A percentile compares a stretch with the other conserved stretches of the same genome.
These are phyloP conservation scores for Eupithecia dodoneata DNA, from an alignment of 2,888 invertebrate genomes.

Conservation along the genomic window DNA sequence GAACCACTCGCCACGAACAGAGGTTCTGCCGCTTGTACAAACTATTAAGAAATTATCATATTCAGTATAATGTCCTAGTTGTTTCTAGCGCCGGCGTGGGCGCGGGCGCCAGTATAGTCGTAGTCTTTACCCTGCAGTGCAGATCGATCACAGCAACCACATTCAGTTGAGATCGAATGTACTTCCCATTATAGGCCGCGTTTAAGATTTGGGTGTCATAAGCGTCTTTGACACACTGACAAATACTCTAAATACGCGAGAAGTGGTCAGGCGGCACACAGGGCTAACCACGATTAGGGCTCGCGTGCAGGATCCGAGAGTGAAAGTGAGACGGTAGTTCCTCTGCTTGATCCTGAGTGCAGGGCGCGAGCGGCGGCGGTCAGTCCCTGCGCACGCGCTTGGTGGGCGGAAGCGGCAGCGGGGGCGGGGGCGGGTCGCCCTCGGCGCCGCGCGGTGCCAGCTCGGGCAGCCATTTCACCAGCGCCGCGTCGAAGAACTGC, in stretches of 20 bases:
- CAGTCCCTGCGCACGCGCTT: conserved; percentile 67
- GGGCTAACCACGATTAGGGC: not conserved
- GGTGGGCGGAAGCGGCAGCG: conserved; percentile 50
- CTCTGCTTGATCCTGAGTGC: no score
- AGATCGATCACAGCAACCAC: not conserved
- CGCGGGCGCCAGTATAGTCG: not conserved
- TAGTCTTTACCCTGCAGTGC: no score
- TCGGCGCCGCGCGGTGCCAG: conserved; percentile 85
- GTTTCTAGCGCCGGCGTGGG: not conserved
- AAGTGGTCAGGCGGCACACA: not conserved
- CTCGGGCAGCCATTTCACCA: conserved; percentile 92
- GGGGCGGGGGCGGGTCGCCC: conserved; percentile 59
- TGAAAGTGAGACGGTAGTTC: not conserved
- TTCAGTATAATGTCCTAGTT: not conserved
- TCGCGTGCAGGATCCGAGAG: not conserved
- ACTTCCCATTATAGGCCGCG: not conserved
- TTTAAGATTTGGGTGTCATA: not conserved
- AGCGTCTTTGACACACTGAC: not conserved
- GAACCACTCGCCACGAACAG: not conserved
- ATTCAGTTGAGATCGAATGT: not conserved
- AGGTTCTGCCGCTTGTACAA: not conserved
- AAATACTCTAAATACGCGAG: not conserved
- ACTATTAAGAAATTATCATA: not conserved
- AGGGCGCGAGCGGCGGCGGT: conserved; percentile 34
- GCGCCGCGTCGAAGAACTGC: conserved; percentile 92